Evolutionary conservation across 2,888 invertebrate species (phyloP).

Genomic region (Linnaemya vulpina): DNA sequence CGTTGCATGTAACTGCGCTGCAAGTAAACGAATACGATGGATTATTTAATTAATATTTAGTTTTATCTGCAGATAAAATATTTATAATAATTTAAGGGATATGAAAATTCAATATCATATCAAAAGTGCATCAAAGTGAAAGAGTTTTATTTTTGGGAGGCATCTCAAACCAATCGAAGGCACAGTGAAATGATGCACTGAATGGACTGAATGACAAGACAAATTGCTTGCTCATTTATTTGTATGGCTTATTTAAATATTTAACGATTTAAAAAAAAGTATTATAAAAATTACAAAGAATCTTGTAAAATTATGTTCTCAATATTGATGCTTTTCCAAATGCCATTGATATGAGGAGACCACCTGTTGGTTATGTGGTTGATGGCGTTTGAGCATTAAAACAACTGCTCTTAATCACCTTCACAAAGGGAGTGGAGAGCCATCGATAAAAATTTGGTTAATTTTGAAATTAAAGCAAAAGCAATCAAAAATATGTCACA

Average conservation of each 20-base stretch:
- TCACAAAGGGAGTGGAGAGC: slow-evolving; percentile 48
- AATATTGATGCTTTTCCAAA: slow-evolving; percentile 52
- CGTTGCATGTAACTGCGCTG: slow-evolving; percentile 4
- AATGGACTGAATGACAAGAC: slow-evolving; percentile 10
- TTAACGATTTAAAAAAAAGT: slow-evolving; percentile 33
- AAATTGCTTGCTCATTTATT: slow-evolving; percentile 4
- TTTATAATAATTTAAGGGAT: slow-evolving; percentile 20
- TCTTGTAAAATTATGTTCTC: slow-evolving; percentile 48
- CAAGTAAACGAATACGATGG: slow-evolving; percentile 5
- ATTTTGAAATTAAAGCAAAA: neutral
- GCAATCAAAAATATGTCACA: slow-evolving; percentile 3
- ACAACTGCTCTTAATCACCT: slow-evolving; percentile 26
- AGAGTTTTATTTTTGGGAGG: slow-evolving; percentile 17
- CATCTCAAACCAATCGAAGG: slow-evolving; percentile 4
- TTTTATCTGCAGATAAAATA: slow-evolving; percentile 27
- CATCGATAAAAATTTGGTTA: slow-evolving; percentile 21
- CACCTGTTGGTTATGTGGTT: slow-evolving; percentile 44
- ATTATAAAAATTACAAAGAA: slow-evolving; percentile 30
- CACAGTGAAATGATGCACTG: slow-evolving; percentile 28
- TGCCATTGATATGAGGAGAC: slow-evolving; percentile 38
- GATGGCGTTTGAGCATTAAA: neutral
- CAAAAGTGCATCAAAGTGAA: slow-evolving; percentile 62
- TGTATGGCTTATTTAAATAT: slow-evolving; percentile 26
- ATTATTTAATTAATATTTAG: slow-evolving; percentile 26
- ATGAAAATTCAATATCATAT: slow-evolving; percentile 63